Evolutionary conservation across 2,888 invertebrate species (phyloP), one percentile per base, ranked within the genome.

Genomic region (Ectemnius lituratus): DNA sequence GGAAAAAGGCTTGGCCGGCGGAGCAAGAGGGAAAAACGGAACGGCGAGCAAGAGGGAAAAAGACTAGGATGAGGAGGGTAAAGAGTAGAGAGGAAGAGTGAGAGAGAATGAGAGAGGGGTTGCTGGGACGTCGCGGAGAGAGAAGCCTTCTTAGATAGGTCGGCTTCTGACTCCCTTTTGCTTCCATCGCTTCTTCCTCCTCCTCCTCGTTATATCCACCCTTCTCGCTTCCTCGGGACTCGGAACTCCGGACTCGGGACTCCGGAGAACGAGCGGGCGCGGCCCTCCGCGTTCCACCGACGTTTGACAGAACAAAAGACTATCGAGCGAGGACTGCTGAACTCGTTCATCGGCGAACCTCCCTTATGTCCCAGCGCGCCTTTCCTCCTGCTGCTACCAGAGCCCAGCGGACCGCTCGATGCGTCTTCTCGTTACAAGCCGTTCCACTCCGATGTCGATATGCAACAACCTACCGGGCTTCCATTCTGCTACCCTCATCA

Each of bases 271-370:
- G 59, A 65, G 81, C 85, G 83, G 86, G 86, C 86, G 87, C 88
- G 88, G 88, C 87, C 83, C 85, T 14, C 52, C 52, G 52, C 14
- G n/a, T 14, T 16, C 52, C 52, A 52, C 52, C 87, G 85, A 89
- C 86, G 85, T 90, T 89, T 90, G 90, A 90, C 90, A 90, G 90
- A 88, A 90, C 90, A 90, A 90, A 90, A 90, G 90, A 87, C 87
- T 86, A 87, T 88, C 86, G 87, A 87, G 85, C 86, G 81, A 77
- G 80, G 79, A 75, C 62, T 69, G 81, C 62, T 69, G 81, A 78
- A 81, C 80, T 76, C 62, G 71, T 71, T 70, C 61, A 83, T 72
- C 67, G 62, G 67, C 69, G 71, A 74, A 67, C 67, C 67, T 67
- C 74, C 75, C 66, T 68, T 69, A 69, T 60, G 67, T 67, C 64